Evolutionary conservation across 2,888 invertebrate species (phyloP).

Genomic region (Pseudococcus jackbeardsleyi): DNA sequence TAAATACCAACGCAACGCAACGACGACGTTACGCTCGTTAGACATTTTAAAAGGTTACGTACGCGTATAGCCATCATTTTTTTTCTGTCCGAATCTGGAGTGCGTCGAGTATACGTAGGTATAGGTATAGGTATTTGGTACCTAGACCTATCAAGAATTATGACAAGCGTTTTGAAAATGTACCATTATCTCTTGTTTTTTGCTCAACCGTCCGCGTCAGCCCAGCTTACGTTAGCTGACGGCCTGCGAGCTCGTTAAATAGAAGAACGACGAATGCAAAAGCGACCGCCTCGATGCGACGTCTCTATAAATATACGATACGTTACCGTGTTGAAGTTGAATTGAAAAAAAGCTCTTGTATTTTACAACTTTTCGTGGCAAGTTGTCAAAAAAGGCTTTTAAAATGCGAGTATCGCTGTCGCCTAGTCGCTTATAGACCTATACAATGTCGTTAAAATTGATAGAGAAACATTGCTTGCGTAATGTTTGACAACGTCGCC

Average conservation of each 20-base stretch:
- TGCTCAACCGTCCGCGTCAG: not conserved
- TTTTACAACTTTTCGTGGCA: not conserved
- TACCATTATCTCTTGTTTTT: no score
- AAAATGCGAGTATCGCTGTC: not conserved
- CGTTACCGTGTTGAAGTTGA: not conserved
- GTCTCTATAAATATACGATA: not conserved
- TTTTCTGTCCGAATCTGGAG: not conserved
- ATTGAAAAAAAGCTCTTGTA: not conserved
- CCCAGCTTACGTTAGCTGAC: not conserved
- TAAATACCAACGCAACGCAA: not conserved
- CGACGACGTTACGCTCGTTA: constrained; percentile 3
- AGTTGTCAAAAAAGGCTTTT: not conserved
- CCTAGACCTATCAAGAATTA: no score
- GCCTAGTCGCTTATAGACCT: not conserved
- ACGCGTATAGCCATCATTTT: not conserved
- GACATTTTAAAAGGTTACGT: constrained; percentile 16
- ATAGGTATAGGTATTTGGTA: no score
- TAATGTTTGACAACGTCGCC: not conserved
- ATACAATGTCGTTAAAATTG: not conserved
- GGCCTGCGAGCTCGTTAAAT: not conserved
- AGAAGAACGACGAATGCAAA: no score
- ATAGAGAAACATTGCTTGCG: not conserved
- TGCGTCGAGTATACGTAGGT: no score
- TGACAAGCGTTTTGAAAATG: no score
- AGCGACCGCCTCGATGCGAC: not conserved